phyloP scores from a whole-genome alignment of 2,888 invertebrate genomes.

The Beris morrisii region DNA sequence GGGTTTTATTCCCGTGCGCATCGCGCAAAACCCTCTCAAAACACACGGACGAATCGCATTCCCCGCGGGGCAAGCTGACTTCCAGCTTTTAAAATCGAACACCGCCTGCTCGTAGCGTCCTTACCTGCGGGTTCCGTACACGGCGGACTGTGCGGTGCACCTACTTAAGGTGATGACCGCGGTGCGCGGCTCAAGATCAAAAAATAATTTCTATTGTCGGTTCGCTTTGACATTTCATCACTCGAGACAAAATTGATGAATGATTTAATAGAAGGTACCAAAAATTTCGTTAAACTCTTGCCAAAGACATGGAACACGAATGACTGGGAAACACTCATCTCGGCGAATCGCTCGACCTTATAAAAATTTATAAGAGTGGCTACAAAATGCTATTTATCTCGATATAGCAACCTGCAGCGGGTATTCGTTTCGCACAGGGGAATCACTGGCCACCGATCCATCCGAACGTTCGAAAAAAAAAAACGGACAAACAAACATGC shows the following conservation, averaged over 20 bases:
- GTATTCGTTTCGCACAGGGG: slow-evolving; percentile 12
- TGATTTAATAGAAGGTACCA: slow-evolving; percentile 40
- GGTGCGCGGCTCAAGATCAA: slow-evolving; percentile 38
- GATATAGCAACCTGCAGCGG: slow-evolving; percentile 11
- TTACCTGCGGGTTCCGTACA: slow-evolving; percentile 7
- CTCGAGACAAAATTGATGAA: slow-evolving; percentile 40
- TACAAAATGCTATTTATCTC: slow-evolving; percentile 35
- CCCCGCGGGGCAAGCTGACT: neutral
- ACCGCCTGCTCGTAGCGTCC: slow-evolving; percentile 12
- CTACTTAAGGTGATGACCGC: slow-evolving; percentile 30
- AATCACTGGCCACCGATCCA: neutral
- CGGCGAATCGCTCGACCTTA: slow-evolving; percentile 21
- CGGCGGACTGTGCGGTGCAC: slow-evolving; percentile 15
- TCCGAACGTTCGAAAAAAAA: slow-evolving; percentile 2
- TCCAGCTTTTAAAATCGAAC: neutral
- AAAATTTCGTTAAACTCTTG: slow-evolving; percentile 37
- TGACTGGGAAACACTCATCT: slow-evolving; percentile 2
- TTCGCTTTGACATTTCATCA: slow-evolving; percentile 40
- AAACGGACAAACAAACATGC: slow-evolving; percentile 8
- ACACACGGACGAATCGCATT: neutral
- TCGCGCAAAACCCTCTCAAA: neutral
- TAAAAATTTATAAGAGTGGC: slow-evolving; percentile 38
- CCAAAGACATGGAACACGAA: slow-evolving; percentile 20
- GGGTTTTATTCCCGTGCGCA: neutral
- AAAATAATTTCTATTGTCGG: slow-evolving; percentile 39